These are phyloP conservation scores for Mormyrops boulengeri DNA, from an alignment of 2,797 vertebrate genomes.

Conservation along the genomic window DNA sequence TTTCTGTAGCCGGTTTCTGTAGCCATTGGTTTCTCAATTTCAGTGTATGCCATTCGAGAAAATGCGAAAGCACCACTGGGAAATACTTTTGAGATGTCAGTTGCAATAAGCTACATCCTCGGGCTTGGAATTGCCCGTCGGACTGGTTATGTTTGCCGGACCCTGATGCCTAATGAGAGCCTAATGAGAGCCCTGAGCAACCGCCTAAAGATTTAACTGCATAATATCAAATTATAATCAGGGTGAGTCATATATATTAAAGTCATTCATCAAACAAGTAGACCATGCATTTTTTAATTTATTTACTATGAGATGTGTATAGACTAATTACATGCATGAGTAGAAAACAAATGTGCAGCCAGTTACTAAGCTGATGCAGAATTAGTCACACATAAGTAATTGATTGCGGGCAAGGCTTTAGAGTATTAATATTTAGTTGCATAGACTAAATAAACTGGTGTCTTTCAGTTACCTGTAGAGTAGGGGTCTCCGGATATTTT, in stretches of 20 bases:
- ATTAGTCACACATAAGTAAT: neutral
- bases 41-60: neutral
- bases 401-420: neutral
- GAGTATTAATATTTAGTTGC: neutral
- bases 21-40: neutral
- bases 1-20: neutral
- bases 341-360: neutral
- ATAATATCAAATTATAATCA: constrained; percentile 2
- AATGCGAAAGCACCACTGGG: neutral
- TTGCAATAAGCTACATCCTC: neutral
- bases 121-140: neutral
- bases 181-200: neutral
- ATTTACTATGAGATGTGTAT: neutral
- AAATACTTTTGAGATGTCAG: neutral
- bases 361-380: neutral
- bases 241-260: constrained; percentile 2
- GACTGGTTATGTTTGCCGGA: neutral
- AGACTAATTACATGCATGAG: neutral
- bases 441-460: neutral
- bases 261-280: neutral
- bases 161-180: neutral
- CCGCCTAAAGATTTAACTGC: neutral
- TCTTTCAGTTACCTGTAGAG: neutral
- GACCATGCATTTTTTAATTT: neutral
- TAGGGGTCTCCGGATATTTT: neutral